These are phyloP conservation scores for Takifugu bimaculatus DNA, from an alignment of 2,113 vertebrate genomes.

Conservation along the genomic window DNA sequence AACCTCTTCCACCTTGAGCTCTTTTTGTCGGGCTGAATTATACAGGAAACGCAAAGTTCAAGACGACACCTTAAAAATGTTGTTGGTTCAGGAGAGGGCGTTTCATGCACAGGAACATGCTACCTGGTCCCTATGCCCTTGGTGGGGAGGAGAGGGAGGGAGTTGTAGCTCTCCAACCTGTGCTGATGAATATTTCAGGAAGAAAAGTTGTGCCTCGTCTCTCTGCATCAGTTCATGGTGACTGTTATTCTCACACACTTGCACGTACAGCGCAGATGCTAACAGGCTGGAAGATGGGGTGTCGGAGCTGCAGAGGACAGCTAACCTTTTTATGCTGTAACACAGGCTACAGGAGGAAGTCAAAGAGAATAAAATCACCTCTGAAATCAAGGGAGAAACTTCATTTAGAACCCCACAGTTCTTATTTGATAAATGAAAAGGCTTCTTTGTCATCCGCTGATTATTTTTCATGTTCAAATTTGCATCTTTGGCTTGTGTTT, in stretches of 20 bases:
- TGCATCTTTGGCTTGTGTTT: not conserved
- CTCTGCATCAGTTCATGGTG: slow-evolving; percentile 57
- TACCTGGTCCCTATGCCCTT: slow-evolving; percentile 35
- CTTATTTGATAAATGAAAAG: not conserved
- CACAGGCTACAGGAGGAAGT: slow-evolving; percentile 26
- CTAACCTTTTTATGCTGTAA: slow-evolving; percentile 57
- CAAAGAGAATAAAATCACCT: not conserved
- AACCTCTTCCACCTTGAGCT: not conserved
- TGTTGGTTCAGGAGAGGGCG: slow-evolving; percentile 30
- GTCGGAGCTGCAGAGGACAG: slow-evolving; percentile 49
- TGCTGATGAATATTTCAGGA: slow-evolving; percentile 65
- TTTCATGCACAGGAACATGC: slow-evolving; percentile 35
- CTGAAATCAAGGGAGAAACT: too few relatives aligned
- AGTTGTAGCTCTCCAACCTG: slow-evolving; percentile 34
- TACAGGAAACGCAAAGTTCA: slow-evolving; percentile 1
- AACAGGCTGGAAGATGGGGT: slow-evolving; percentile 30
- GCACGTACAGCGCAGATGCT: slow-evolving; percentile 25
- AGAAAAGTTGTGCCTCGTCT: slow-evolving; percentile 52
- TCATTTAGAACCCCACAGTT: too few relatives aligned
- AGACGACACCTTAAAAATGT: not conserved
- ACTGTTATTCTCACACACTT: slow-evolving; percentile 20
- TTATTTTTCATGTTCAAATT: too few relatives aligned
- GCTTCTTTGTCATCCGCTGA: too few relatives aligned
- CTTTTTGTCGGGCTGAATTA: slow-evolving; percentile 13
- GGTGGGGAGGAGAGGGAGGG: slow-evolving; percentile 14